Evolutionary conservation across 2,888 invertebrate genomes (phyloP).

Genomic region (Sinopyrophorus schimmeli): DNA sequence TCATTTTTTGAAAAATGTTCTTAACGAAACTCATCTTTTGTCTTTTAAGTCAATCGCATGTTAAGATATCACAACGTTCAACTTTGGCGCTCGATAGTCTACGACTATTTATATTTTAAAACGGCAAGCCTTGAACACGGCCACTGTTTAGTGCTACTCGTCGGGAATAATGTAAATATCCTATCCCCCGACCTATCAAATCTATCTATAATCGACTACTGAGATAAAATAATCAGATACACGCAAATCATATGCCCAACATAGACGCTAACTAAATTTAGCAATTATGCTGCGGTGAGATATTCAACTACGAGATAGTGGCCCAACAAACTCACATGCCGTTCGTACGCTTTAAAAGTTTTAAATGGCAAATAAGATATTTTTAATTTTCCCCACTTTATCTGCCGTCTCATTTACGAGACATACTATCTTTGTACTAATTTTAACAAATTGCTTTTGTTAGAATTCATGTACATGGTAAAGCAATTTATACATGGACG

Average conservation of each 20-base stretch:
- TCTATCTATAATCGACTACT: conserved; percentile 10
- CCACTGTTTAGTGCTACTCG: conserved; percentile 27
- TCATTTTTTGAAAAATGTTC: conserved; percentile 50
- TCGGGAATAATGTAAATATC: conserved; percentile 27
- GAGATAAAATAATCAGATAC: conserved; percentile 22
- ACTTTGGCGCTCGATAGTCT: conserved; percentile 23
- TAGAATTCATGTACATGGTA: too few species aligned
- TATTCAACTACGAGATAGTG: too few species aligned
- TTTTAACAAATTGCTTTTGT: too few species aligned
- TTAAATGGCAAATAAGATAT: conserved; percentile 19
- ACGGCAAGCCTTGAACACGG: conserved; percentile 26
- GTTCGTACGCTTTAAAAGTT: conserved; percentile 2
- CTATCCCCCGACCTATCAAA: conserved; percentile 15
- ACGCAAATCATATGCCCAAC: conserved; percentile 27
- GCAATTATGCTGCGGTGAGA: conserved; percentile 13
- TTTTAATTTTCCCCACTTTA: conserved; percentile 3
- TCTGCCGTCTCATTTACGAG: too few species aligned
- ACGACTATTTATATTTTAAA: conserved; percentile 33
- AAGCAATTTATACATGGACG: too few species aligned
- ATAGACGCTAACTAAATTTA: conserved; percentile 25
- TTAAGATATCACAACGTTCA: conserved; percentile 17
- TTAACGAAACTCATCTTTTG: conserved; percentile 52
- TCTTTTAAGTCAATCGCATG: conserved; percentile 15
- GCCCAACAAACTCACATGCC: too few species aligned
- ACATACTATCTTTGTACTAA: too few species aligned